Evolutionary conservation across 2,888 invertebrate species (phyloP).

Genomic region (Eupelmus urozonus): DNA sequence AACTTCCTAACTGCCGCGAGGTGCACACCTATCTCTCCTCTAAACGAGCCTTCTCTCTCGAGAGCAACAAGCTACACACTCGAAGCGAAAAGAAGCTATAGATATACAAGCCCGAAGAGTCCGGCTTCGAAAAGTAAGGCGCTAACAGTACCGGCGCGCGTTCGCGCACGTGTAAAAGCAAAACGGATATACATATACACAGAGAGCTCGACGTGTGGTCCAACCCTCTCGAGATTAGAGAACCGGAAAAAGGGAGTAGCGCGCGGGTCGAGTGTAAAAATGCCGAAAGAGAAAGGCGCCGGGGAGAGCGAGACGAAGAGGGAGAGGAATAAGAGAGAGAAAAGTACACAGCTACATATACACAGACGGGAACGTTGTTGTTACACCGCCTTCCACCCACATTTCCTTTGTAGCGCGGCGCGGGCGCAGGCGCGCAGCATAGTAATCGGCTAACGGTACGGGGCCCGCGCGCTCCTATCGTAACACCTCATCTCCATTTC

Average conservation of each 20-base stretch:
- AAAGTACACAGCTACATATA: not conserved
- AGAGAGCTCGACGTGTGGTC: slow-evolving; percentile 1
- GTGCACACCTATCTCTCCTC: too few species aligned
- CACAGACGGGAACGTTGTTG: slow-evolving; percentile 18
- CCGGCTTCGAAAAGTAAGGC: not conserved
- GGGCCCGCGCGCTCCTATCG: slow-evolving; percentile 36
- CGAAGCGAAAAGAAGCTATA: not conserved
- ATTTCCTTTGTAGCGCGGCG: slow-evolving; percentile 38
- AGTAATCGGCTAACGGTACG: slow-evolving; percentile 57
- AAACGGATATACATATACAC: not conserved
- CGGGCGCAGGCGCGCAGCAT: slow-evolving; percentile 30
- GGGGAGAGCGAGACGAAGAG: not conserved
- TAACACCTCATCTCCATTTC: slow-evolving; percentile 43
- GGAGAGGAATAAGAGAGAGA: not conserved
- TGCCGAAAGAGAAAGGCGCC: not conserved
- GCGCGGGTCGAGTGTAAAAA: slow-evolving; percentile 36
- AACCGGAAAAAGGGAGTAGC: slow-evolving; percentile 3
- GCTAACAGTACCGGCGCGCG: slow-evolving; percentile 1
- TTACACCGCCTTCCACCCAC: slow-evolving; percentile 39
- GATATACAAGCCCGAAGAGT: not conserved
- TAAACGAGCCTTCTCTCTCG: not conserved
- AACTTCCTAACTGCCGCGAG: too few species aligned
- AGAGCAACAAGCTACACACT: not conserved
- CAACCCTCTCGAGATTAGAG: slow-evolving; percentile 24
- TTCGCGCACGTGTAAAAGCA: not conserved